A percentile compares a stretch with the other conserved stretches of the same genome.
These are phyloP conservation scores for Sylvia borin DNA, from an alignment of 2,797 vertebrate genomes.

Conservation along the genomic window DNA sequence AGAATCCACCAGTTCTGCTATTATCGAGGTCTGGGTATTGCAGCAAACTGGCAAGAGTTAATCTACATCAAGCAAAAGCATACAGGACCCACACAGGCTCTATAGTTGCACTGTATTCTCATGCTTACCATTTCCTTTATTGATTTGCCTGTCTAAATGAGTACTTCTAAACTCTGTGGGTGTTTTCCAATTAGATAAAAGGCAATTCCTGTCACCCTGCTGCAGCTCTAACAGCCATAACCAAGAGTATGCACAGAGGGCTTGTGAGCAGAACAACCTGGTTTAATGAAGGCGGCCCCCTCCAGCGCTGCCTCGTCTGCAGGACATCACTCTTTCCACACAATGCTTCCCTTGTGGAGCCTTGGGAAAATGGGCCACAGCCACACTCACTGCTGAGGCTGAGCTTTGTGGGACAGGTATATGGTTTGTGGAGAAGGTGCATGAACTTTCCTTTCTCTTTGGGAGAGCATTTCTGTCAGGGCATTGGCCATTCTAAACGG, in stretches of 20 bases:
- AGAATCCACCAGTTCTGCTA: background rate
- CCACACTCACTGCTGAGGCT: background rate
- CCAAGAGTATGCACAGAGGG: constrained; percentile 49
- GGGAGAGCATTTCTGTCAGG: background rate
- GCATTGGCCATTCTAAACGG: rapidly evolving
- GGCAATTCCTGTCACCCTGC: constrained; percentile 76
- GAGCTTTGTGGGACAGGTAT: background rate
- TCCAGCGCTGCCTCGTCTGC: constrained; percentile 19
- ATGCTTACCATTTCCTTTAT: constrained; percentile 73
- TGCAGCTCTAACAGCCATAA: constrained; percentile 69
- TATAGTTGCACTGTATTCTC: constrained; percentile 16
- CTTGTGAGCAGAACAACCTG: constrained; percentile 61
- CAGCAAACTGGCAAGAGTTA: constrained; percentile 45
- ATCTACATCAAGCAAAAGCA: constrained; percentile 71
- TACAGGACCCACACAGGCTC: constrained; percentile 9
- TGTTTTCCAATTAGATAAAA: constrained; percentile 82
- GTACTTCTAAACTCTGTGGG: constrained; percentile 74
- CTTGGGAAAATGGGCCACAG: constrained; percentile 7
- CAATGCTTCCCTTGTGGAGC: background rate
- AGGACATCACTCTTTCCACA: constrained; percentile 46
- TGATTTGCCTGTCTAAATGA: constrained; percentile 78
- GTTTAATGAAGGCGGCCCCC: constrained; percentile 73
- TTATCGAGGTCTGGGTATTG: background rate
- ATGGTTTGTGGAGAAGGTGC: background rate
- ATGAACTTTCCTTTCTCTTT: background rate